Evolutionary conservation across 1,140 invertebrate genomes (phyloP).

Genomic region (Callitettix versicolor): DNA sequence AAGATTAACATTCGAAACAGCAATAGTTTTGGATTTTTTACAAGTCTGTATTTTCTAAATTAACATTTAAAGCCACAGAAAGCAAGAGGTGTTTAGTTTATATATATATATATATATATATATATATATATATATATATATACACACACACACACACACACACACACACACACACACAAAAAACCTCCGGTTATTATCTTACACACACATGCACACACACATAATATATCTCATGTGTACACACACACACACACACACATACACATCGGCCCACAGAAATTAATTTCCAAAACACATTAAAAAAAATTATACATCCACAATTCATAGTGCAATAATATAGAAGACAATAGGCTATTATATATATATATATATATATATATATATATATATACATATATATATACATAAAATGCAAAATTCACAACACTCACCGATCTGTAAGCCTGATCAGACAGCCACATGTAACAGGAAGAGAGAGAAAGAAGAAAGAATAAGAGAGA

Average conservation of each 20-base stretch:
- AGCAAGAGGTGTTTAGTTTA: neutral
- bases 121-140: too few species aligned
- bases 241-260: neutral
- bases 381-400: too few species aligned
- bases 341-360: too few species aligned
- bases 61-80: neutral
- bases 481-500: conserved; percentile 16
- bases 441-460: conserved; percentile 32
- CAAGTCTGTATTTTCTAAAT: too few species aligned
- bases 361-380: too few species aligned
- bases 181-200: neutral
- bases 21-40: too few species aligned
- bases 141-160: too few species aligned
- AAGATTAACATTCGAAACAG: too few species aligned
- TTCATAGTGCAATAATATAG: too few species aligned
- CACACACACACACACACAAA: too few species aligned
- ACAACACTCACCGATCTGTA: conserved; percentile 40
- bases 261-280: too few species aligned
- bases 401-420: neutral
- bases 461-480: conserved; percentile 13
- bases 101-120: neutral
- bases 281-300: neutral
- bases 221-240: neutral
- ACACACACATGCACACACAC: neutral
- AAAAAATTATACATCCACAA: too few species aligned